phyloP scores from a whole-genome alignment of 2,888 invertebrate genomes.

The Nemapogon koenigi region DNA sequence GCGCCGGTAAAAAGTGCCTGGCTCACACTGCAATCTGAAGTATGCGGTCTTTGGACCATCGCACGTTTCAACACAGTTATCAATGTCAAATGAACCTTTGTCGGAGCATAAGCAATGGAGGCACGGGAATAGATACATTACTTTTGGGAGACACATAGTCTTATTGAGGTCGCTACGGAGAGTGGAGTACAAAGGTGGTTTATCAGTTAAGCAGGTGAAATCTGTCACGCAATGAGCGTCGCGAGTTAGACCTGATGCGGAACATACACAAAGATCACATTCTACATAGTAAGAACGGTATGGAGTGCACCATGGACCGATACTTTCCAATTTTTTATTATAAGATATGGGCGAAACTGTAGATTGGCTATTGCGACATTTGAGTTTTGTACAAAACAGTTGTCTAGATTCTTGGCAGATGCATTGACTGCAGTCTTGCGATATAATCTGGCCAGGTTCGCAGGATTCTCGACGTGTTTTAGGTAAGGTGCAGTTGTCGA shows the following conservation, averaged over 20 bases:
- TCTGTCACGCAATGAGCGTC: constrained; percentile 43
- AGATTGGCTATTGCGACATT: no score
- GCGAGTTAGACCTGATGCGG: constrained; percentile 34
- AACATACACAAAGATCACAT: constrained; percentile 45
- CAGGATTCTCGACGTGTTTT: constrained; percentile 32
- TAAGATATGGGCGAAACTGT: no score
- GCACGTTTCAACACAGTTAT: constrained; percentile 42
- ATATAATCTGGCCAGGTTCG: constrained; percentile 34
- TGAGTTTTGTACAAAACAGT: constrained; percentile 30
- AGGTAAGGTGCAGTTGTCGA: no score
- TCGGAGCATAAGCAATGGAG: constrained; percentile 43
- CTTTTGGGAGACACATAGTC: constrained; percentile 40
- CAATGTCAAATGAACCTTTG: constrained; percentile 30
- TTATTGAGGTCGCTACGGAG: constrained; percentile 21
- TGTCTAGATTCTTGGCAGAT: constrained; percentile 38
- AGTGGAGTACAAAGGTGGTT: constrained; percentile 16
- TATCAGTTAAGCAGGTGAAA: constrained; percentile 29
- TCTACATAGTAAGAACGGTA: constrained; percentile 41
- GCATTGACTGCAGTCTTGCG: constrained; percentile 44
- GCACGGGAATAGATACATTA: constrained; percentile 45
- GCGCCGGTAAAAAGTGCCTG: constrained; percentile 33
- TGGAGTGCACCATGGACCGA: constrained; percentile 34
- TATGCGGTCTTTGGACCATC: constrained; percentile 16
- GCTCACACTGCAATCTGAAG: constrained; percentile 26
- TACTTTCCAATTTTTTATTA: no score